Base-by-base conservation (phyloP, 2,797 vertebrate genomes). In the Philypnodon macrostomus region DNA sequence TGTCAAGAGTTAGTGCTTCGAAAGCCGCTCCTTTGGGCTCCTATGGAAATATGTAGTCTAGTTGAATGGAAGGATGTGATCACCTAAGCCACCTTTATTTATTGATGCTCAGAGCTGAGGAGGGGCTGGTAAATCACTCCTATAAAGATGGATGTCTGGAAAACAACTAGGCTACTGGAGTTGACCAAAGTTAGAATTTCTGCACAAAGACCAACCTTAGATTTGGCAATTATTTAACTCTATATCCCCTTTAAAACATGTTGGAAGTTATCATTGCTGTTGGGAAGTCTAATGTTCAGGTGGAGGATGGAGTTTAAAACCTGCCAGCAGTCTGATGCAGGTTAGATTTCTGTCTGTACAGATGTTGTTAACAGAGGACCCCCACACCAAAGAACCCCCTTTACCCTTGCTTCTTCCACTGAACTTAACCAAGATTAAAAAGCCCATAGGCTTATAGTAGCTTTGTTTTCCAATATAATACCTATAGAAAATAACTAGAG, bases 131-230 rank as follows among this genome's bases (percentile, higher is more conserved):
- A 79, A 68, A 75, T 58, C 19, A 57, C 53, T 81, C 77, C 77
- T 86, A 66, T 82, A 77, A 86, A 71, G 76, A 81, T 29, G 70
- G 63, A 76, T 53, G 78, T 85, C 78, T 81, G 59, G 61, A 77
- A 73, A 81, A 59, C 58, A 55, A 65, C 66, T n/a, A n/a, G n/a
- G n/a, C n/a, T 70, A 57, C 63, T 81, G 69, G 67, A 85, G 58
- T 79, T 63, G 75, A 87, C 85, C 84, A 86, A 87, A 86, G 80
- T 75, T 85, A 85, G 79, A 79, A 69, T 78, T 74, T 77, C 84
- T 85, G 84, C 79, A 85, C 77, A 86, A 64, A 27, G 67, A 76
- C 79, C 77, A 77, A 72, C 21, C 13, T 19, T 60, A 75, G 55
- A 69, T 73, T 74, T 79, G 78, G 74, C 69, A 36, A 58, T 61